A percentile compares a stretch with the other conserved stretches of the same genome.
phyloP scores from a whole-genome alignment of 30 jellyfish, hydroid and myxozoan species.

The Turritopsis dohrnii region DNA sequence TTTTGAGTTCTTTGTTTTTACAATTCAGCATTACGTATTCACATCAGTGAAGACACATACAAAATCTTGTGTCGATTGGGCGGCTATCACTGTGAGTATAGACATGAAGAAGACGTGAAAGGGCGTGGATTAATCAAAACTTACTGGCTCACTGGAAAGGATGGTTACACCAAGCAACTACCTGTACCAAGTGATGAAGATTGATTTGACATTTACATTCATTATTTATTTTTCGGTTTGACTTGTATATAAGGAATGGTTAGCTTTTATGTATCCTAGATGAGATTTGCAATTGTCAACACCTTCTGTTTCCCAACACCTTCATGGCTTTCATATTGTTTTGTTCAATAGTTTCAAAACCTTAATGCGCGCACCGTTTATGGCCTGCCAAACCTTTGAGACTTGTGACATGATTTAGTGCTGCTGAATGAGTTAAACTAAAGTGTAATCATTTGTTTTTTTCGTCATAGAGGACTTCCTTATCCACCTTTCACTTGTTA shows the following conservation, averaged over 20 bases:
- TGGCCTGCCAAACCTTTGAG: too few species aligned
- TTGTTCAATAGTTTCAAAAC: too few species aligned
- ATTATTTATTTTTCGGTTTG: background rate
- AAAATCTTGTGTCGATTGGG: slow-evolving; percentile 34
- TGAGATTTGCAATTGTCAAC: background rate
- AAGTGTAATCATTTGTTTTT: too few species aligned
- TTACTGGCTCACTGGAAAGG: slow-evolving; percentile 41
- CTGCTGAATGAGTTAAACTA: too few species aligned
- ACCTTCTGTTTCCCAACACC: background rate
- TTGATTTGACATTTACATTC: background rate
- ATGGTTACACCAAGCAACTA: slow-evolving; percentile 33
- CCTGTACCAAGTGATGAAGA: slow-evolving; percentile 26
- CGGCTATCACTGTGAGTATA: slow-evolving; percentile 31
- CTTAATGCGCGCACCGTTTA: too few species aligned
- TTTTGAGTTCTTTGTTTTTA: background rate
- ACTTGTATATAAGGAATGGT: background rate
- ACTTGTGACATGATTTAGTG: too few species aligned
- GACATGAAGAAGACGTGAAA: slow-evolving; percentile 42
- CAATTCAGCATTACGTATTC: slow-evolving; percentile 64
- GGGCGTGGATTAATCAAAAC: slow-evolving; percentile 33
- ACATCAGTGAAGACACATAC: slow-evolving; percentile 48
- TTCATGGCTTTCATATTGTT: too few species aligned
- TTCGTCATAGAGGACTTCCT: too few species aligned
- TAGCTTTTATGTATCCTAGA: background rate
- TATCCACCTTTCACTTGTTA: too few species aligned